Percentiles rank a stretch among this genome's conserved stretches.
phyloP scores from a whole-genome alignment of 2,113 vertebrate genomes.

The Rhinolophus sinicus region DNA sequence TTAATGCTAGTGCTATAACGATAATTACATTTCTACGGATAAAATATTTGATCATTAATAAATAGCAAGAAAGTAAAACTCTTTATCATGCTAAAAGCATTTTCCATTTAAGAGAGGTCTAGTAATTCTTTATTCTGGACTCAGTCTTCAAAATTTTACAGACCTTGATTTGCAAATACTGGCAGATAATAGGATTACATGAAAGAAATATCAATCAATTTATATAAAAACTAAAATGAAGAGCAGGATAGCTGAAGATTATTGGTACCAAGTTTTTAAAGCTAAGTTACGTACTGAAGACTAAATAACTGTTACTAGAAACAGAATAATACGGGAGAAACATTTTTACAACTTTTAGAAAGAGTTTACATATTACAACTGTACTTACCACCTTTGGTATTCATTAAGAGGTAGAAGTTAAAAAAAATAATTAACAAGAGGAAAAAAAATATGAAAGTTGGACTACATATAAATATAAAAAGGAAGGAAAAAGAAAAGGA shows the following conservation, averaged over 20 bases:
- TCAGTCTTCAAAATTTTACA: background rate
- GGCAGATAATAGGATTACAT: background rate
- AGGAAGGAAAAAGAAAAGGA: too few species aligned
- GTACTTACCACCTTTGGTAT: background rate
- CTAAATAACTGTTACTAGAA: background rate
- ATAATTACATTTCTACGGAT: conserved; percentile 19
- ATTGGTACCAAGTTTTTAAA: conserved; percentile 7
- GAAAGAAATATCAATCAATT: background rate
- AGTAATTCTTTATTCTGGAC: background rate
- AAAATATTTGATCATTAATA: conserved; percentile 23
- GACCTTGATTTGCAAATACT: background rate
- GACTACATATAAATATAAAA: background rate
- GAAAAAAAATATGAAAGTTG: background rate
- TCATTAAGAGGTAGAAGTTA: background rate
- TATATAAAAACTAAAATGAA: background rate
- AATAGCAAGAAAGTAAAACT: conserved; percentile 3
- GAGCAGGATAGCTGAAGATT: background rate
- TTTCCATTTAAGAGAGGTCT: background rate
- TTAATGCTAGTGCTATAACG: background rate
- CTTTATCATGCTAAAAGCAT: conserved; percentile 11
- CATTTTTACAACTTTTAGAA: background rate
- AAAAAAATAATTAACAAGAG: background rate
- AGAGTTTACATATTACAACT: background rate
- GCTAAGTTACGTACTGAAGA: background rate
- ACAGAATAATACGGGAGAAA: background rate